These are phyloP conservation scores for Eupithecia pulchellata DNA, from an alignment of 2,888 invertebrate species.

Conservation along the genomic window DNA sequence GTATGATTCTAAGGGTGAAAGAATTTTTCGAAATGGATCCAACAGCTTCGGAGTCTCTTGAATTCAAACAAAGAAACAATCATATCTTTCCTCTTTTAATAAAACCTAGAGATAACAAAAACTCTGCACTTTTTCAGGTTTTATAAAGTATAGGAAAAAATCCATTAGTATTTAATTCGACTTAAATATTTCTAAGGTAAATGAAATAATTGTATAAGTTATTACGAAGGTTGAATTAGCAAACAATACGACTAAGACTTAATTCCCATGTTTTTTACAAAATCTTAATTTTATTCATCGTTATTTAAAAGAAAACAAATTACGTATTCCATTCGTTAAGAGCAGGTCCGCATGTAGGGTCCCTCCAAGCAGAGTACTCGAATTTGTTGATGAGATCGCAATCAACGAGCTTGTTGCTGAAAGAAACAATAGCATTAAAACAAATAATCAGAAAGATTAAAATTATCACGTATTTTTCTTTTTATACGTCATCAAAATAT, in stretches of 20 bases:
- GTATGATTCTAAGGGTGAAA: too few species aligned
- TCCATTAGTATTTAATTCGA: neutral
- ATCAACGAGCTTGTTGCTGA: slow-evolving; percentile 4
- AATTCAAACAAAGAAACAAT: too few species aligned
- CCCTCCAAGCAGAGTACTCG: neutral
- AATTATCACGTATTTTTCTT: too few species aligned
- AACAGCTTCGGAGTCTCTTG: too few species aligned
- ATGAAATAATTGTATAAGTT: neutral
- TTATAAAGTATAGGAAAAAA: neutral
- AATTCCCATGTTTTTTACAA: neutral
- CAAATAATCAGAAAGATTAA: neutral
- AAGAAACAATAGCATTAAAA: neutral
- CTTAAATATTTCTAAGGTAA: too few species aligned
- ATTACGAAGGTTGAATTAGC: neutral
- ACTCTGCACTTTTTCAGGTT: too few species aligned
- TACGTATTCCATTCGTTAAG: neutral
- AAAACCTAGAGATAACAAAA: too few species aligned
- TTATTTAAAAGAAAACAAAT: neutral
- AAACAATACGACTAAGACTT: neutral
- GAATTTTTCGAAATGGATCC: too few species aligned
- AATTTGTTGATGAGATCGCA: neutral
- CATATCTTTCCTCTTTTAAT: too few species aligned
- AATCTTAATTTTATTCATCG: neutral
- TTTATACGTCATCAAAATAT: too few species aligned
- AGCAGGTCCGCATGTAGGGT: neutral